Evolutionary conservation across 2,888 invertebrate species (phyloP), one percentile per base, ranked within the genome.

Genomic region (Arge pagana): DNA sequence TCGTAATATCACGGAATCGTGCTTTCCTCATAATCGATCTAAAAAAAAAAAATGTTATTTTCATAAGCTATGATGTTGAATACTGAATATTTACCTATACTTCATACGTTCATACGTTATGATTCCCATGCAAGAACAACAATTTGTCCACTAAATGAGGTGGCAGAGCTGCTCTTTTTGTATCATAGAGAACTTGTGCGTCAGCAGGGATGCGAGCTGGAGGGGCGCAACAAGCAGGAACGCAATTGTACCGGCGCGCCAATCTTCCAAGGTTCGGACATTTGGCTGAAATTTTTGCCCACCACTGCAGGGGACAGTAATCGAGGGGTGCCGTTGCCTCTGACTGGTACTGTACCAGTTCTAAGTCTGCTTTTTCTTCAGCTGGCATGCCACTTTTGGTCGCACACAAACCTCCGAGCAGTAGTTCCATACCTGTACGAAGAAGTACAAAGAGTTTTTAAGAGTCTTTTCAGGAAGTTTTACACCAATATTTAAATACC

Each of bases 271-370:
- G 64, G 57, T 77, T 73, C 8, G 79, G 78, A 57, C 77, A 79
- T 57, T 78, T 78, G 2, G 72, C 70, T 1, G 70, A 65, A 3
- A 67, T 68, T 54, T 71, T 68, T 0, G 69, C 61, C 79, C 79
- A 80, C 79, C 79, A 80, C 39, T 77, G 72, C n/a, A 79, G 58
- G 2, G 80, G 79, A 57, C 79, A 79, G 45, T 71, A 73, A 58
- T 79, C 78, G 1, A 80, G 64, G 5, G 77, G 65, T 11, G 78
- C 79, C 3, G 76, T 74, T 1, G 72, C 65, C 55, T 79, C 79
- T 2, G 78, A 77, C 49, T 79, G 77, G 60, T 79, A 80, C 45
- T 79, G 79, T 1, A 74, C 74, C 19, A 79, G 60, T 57, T 80
- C 80, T 8, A 78, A 67, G 50, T 78, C 74, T 0, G 78, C 77